Percentiles rank a stretch among this genome's conserved stretches.
These are phyloP conservation scores for Bubo scandiacus DNA, from an alignment of 2,113 vertebrate species.

Conservation along the genomic window DNA sequence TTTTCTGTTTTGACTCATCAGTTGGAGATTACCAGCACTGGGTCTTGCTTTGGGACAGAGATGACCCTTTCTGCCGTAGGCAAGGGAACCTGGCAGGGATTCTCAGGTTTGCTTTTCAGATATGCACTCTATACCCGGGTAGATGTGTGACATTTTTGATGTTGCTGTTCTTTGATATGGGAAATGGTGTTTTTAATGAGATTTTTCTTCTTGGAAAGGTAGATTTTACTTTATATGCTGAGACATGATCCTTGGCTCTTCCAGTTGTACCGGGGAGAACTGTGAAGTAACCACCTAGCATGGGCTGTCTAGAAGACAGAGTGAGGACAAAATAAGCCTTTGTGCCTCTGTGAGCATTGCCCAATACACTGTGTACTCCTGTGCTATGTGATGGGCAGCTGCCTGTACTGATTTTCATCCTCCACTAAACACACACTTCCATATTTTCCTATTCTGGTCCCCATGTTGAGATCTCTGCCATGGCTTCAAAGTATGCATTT, in stretches of 20 bases:
- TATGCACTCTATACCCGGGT: background rate
- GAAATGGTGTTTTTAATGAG: background rate
- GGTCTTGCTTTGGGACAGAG: background rate
- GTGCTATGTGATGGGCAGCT: background rate
- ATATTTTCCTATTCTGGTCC: background rate
- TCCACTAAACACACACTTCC: background rate
- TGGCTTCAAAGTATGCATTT: background rate
- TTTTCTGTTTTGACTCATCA: background rate
- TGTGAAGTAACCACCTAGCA: background rate
- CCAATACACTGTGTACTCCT: background rate
- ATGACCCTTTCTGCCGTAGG: rapidly evolving
- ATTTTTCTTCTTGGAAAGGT: background rate
- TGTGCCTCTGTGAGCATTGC: background rate
- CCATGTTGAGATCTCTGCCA: background rate
- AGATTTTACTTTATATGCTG: background rate
- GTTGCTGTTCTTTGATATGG: background rate
- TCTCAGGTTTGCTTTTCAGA: background rate
- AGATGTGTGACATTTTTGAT: background rate
- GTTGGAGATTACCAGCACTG: background rate
- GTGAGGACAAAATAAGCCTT: background rate
- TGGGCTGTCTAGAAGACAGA: background rate
- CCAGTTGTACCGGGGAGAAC: background rate
- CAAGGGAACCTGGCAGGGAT: background rate
- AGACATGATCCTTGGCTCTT: background rate
- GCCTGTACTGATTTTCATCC: background rate